Conservation (phyloP, 2,888 invertebrate species). For the Cephus runcator region DNA sequence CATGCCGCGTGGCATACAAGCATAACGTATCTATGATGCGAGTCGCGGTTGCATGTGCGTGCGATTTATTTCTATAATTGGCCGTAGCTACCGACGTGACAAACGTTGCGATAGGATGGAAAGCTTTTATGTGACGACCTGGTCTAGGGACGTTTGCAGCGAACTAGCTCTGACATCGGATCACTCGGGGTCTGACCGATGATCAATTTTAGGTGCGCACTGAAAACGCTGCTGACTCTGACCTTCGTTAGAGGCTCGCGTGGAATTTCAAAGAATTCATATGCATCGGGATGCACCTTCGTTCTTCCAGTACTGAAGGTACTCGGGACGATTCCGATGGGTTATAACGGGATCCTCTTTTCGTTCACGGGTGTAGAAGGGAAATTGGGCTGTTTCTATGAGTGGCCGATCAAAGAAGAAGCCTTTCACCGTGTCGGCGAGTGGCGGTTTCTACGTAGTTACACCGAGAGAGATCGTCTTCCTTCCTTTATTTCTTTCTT, state of each 20-base stretch:
- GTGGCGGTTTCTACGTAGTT: background rate
- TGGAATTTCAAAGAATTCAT: background rate
- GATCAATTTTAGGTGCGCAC: too few species aligned
- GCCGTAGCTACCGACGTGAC: background rate
- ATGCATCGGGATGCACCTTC: background rate
- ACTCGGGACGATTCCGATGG: background rate
- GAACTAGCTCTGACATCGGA: too few species aligned
- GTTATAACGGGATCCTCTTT: background rate
- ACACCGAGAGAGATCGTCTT: background rate
- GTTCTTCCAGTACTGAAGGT: background rate
- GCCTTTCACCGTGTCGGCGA: background rate
- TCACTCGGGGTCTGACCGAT: too few species aligned
- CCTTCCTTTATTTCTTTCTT: background rate
- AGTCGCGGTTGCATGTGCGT: constrained; percentile 4
- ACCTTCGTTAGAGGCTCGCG: too few species aligned
- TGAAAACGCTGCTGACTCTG: too few species aligned
- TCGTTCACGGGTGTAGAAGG: background rate
- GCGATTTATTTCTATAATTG: constrained; percentile 8
- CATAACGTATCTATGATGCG: constrained; percentile 44
- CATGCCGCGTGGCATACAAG: constrained; percentile 42
- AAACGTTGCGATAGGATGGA: background rate
- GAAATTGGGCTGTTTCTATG: background rate
- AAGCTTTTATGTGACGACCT: background rate
- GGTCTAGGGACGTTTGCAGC: constrained; percentile 13
- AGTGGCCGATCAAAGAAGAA: background rate